Percentiles rank a stretch among this genome's conserved stretches.
phyloP scores from a whole-genome alignment of 2,797 vertebrate genomes.

The Hozukius guyotensis region DNA sequence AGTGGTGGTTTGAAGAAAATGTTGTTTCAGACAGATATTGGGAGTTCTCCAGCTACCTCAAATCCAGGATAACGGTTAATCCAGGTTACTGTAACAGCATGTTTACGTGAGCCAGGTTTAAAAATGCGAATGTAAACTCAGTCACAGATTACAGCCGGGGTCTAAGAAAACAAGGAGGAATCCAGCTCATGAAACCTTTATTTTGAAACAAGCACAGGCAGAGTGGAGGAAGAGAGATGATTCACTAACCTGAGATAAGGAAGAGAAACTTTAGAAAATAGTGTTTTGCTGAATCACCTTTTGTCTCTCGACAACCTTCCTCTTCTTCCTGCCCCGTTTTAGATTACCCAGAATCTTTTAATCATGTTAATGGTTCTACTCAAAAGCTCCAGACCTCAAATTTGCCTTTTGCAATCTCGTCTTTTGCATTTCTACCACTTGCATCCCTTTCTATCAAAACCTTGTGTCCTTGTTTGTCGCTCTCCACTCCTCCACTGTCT shows the following conservation, averaged over 20 bases:
- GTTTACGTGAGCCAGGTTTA: constrained; percentile 20
- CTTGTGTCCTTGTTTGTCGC: not conserved
- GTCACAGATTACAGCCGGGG: constrained; percentile 23
- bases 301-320: not conserved
- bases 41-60: not conserved
- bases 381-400: not conserved
- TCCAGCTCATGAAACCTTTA: constrained; percentile 43
- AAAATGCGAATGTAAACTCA: not conserved
- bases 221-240: not conserved
- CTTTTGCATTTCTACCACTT: not conserved
- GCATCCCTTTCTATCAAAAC: not conserved
- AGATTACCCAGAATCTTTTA: not conserved
- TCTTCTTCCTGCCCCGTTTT: not conserved
- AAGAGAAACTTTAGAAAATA: constrained; percentile 9
- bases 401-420: not conserved
- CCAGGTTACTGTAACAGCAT: constrained; percentile 29
- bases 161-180: constrained; percentile 50
- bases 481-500: not conserved
- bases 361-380: no score
- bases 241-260: constrained; percentile 7
- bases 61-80: constrained; percentile 28
- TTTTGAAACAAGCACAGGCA: constrained; percentile 33
- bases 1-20: not conserved
- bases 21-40: not conserved
- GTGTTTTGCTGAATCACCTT: not conserved